Evolutionary conservation across 1,140 invertebrate genomes (phyloP).

Genomic region (Asbolus verrucosus): DNA sequence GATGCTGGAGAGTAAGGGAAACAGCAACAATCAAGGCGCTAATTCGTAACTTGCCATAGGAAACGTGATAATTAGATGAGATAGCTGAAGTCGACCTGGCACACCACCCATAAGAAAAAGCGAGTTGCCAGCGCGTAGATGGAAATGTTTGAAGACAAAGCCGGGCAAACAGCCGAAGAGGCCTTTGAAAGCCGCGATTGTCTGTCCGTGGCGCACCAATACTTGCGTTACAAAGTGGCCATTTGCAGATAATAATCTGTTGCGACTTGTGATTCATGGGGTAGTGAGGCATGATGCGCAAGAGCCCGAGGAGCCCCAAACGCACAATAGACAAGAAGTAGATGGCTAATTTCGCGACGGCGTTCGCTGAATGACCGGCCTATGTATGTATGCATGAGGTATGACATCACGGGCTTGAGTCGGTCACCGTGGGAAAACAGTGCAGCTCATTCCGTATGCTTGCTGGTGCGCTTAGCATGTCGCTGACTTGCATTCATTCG

Average conservation of each 20-base stretch:
- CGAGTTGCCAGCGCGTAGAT: neutral
- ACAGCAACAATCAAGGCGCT: conserved; percentile 1
- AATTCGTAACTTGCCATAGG: conserved; percentile 4
- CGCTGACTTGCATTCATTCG: conserved; percentile 52
- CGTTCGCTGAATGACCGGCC: conserved; percentile 37
- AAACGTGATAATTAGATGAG: conserved; percentile 24
- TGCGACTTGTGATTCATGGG: conserved; percentile 29
- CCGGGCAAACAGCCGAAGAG: neutral
- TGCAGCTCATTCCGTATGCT: conserved; percentile 54
- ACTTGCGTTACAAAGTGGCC: conserved; percentile 25
- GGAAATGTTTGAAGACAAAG: neutral
- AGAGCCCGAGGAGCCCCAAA: conserved; percentile 6
- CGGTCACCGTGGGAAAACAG: conserved; percentile 56
- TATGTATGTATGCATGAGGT: conserved; percentile 41
- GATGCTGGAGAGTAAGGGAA: neutral
- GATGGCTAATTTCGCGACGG: conserved; percentile 33
- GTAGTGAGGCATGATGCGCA: conserved; percentile 14
- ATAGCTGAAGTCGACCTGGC: too few species aligned
- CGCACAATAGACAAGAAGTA: conserved; percentile 2
- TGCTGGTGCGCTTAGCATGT: conserved; percentile 43
- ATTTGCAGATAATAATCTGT: conserved; percentile 33
- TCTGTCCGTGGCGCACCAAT: conserved; percentile 18
- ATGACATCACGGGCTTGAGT: conserved; percentile 54
- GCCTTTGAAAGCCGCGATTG: conserved; percentile 21
- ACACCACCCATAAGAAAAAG: too few species aligned